Percentiles rank a stretch among this genome's conserved stretches.
Conservation (phyloP, 64 coral and sea anemone genomes). For the Montipora sp. region DNA sequence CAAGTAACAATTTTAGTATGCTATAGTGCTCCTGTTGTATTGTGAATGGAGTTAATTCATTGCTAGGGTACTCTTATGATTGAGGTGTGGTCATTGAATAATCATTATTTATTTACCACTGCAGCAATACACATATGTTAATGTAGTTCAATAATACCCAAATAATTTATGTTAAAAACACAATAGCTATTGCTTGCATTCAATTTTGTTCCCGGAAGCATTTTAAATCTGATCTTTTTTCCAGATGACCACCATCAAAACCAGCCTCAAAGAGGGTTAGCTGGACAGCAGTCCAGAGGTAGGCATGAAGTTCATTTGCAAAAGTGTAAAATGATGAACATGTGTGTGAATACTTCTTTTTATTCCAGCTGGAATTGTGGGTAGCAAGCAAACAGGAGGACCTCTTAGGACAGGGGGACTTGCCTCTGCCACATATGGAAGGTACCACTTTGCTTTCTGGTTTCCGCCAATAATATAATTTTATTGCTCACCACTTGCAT, state of each 20-base stretch:
- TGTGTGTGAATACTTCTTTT: not conserved
- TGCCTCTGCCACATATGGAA: slow-evolving; percentile 39
- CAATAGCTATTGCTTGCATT: too few relatives aligned
- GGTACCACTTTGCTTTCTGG: not conserved
- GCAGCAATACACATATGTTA: too few relatives aligned
- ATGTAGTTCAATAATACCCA: too few relatives aligned
- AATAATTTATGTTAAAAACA: too few relatives aligned
- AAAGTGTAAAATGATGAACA: not conserved
- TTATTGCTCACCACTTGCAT: not conserved
- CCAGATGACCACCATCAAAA: not conserved
- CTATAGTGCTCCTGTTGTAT: too few relatives aligned
- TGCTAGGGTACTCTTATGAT: too few relatives aligned
- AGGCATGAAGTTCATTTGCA: not conserved
- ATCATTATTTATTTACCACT: too few relatives aligned
- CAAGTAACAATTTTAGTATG: not conserved
- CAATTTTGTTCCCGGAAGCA: not conserved
- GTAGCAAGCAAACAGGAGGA: not conserved
- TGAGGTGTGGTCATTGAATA: too few relatives aligned
- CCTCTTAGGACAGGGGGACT: slow-evolving; percentile 4
- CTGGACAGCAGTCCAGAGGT: not conserved
- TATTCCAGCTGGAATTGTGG: not conserved
- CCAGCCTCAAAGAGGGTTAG: not conserved
- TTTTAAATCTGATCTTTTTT: not conserved
- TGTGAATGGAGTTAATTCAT: too few relatives aligned
- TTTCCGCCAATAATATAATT: not conserved